phyloP scores from a whole-genome alignment of 1,140 invertebrate genomes.

The Zaprionus kolodkinae region DNA sequence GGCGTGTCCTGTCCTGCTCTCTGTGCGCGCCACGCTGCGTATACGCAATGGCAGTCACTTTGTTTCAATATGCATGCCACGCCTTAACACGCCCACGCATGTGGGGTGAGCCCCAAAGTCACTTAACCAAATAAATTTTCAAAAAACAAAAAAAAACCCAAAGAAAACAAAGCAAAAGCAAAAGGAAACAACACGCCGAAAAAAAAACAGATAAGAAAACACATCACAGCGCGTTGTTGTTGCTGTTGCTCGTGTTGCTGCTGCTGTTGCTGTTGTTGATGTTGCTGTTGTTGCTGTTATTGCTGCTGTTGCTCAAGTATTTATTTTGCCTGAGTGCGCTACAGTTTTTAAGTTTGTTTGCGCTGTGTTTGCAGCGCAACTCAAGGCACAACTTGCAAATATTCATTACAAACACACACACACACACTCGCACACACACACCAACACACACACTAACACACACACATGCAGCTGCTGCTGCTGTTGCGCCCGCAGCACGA shows the following conservation, averaged over 20 bases:
- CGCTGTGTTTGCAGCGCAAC: constrained; percentile 64
- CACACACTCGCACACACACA: constrained; percentile 37
- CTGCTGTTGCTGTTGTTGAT: background rate
- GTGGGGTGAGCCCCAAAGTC: constrained; percentile 62
- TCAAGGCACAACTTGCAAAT: constrained; percentile 80
- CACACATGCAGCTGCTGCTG: constrained; percentile 24
- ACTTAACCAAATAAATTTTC: constrained; percentile 80
- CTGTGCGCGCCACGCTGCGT: constrained; percentile 52
- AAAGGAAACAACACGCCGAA: background rate
- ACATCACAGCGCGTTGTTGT: constrained; percentile 5
- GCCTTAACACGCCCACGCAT: constrained; percentile 36
- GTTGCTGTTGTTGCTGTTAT: constrained; percentile 8
- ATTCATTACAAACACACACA: constrained; percentile 73
- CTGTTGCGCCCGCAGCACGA: constrained; percentile 5
- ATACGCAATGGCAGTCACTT: constrained; percentile 74
- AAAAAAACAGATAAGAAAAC: constrained; percentile 11
- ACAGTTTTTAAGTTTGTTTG: constrained; percentile 81
- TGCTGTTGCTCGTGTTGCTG: constrained; percentile 14
- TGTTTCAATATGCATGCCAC: constrained; percentile 77
- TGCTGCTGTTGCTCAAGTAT: constrained; percentile 67
- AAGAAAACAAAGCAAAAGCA: background rate
- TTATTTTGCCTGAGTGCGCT: constrained; percentile 81
- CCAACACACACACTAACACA: constrained; percentile 17
- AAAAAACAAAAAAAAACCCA: constrained; percentile 25
- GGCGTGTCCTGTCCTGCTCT: background rate